A percentile compares a stretch with the other conserved stretches of the same genome.
Evolutionary conservation across 2,797 vertebrate genomes (phyloP).

Genomic region (Setipinna tenuifilis): DNA sequence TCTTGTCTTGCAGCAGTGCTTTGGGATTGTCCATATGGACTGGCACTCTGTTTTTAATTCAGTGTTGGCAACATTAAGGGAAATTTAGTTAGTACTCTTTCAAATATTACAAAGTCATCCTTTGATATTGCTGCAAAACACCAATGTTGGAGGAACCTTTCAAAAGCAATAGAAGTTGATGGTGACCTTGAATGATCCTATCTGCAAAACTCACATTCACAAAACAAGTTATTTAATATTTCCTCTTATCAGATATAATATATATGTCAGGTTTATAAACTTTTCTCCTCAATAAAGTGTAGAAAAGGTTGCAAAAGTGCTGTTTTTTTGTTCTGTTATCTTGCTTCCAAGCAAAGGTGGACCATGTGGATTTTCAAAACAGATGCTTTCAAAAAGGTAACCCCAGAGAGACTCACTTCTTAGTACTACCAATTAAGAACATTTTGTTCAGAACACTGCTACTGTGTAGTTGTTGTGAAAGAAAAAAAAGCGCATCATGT

Average conservation of each 20-base stretch:
- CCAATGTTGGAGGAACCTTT: not conserved
- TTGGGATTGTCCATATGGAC: not conserved
- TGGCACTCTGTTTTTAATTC: not conserved
- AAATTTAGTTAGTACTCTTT: not conserved
- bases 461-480: not conserved
- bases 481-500: not conserved
- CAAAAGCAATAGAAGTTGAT: not conserved
- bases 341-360: not conserved
- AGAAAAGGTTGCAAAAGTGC: not conserved
- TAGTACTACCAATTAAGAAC: not conserved
- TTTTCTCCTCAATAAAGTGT: not conserved
- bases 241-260: not conserved
- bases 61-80: not conserved
- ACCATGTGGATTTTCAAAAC: not conserved
- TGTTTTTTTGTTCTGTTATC: not conserved
- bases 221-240: not conserved
- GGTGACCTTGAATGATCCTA: not conserved
- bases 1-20: not conserved
- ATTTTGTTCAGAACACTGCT: slow-evolving; percentile 9
- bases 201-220: not conserved
- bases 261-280: not conserved
- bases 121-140: not conserved
- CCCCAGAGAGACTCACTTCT: not conserved
- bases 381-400: not conserved
- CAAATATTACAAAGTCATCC: not conserved